These are phyloP conservation scores for Gryon sp. DNA, from an alignment of 1,140 invertebrate species.

Conservation along the genomic window DNA sequence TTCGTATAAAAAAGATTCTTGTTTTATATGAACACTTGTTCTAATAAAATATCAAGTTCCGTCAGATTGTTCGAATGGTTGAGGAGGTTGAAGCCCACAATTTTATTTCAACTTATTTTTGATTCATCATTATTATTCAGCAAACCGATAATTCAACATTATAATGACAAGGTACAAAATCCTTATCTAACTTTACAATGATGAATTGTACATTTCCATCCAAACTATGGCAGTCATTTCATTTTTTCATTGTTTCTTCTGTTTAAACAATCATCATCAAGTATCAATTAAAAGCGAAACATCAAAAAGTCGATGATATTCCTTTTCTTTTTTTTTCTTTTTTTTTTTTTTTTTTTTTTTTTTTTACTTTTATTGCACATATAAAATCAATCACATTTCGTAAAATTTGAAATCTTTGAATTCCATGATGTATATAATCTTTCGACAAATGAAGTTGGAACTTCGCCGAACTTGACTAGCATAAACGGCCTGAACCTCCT, in stretches of 20 bases:
- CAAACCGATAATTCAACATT: no score
- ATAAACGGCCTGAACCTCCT: conserved; percentile 57
- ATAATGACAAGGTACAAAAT: no score
- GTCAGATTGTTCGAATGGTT: conserved; percentile 45
- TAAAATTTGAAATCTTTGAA: conserved; percentile 26
- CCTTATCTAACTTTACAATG: no score
- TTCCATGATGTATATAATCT: conserved; percentile 3
- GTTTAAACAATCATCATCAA: no score
- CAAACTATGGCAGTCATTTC: no score
- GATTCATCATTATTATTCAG: no score
- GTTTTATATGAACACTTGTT: conserved; percentile 16
- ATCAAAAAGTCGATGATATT: neutral
- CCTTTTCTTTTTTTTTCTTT: neutral
- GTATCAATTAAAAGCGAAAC: no score
- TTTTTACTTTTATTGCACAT: conserved; percentile 56
- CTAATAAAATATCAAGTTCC: conserved; percentile 57
- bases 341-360: no score
- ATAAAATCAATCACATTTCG: conserved; percentile 38
- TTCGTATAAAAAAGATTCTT: conserved; percentile 29
- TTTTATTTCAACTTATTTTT: conserved; percentile 25
- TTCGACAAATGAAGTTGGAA: conserved; percentile 32
- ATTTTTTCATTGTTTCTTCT: no score
- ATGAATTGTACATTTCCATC: no score
- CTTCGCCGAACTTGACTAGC: conserved; percentile 59
- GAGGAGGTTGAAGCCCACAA: conserved; percentile 52